phyloP scores from a whole-genome alignment of 2,797 vertebrate genomes.

The Paramormyrops hopkinsi region DNA sequence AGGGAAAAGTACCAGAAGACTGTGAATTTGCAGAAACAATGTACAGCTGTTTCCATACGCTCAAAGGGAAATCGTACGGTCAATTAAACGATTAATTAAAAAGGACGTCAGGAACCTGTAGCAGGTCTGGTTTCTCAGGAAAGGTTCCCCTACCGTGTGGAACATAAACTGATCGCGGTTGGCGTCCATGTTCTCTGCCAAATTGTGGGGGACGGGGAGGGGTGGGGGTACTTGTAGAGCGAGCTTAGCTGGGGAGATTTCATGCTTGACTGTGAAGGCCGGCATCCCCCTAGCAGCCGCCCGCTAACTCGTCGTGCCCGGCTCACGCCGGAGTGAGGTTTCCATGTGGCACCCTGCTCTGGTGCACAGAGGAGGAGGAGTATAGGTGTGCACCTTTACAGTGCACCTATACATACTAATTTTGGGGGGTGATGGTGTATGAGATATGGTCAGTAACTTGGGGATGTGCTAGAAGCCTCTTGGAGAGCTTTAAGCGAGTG shows the following conservation, averaged over 20 bases:
- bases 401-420: neutral
- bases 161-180: neutral
- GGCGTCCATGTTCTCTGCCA: neutral
- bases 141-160: neutral
- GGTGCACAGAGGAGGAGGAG: neutral
- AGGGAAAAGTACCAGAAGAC: neutral
- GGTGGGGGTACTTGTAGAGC: neutral
- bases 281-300: neutral
- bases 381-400: neutral
- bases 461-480: neutral
- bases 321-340: conserved; percentile 35
- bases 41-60: neutral
- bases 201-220: neutral
- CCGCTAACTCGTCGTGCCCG: conserved; percentile 11
- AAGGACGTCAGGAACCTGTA: neutral
- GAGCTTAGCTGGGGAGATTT: neutral
- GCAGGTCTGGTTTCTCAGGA: neutral
- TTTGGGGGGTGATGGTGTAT: neutral
- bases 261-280: neutral
- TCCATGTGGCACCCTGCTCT: conserved; percentile 17
- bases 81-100: neutral
- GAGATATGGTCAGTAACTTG: neutral
- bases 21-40: neutral
- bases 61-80: conserved; percentile 16
- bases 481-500: neutral